phyloP scores from a whole-genome alignment of 2,797 vertebrate genomes.

The Phrynocephalus guinanensis region DNA sequence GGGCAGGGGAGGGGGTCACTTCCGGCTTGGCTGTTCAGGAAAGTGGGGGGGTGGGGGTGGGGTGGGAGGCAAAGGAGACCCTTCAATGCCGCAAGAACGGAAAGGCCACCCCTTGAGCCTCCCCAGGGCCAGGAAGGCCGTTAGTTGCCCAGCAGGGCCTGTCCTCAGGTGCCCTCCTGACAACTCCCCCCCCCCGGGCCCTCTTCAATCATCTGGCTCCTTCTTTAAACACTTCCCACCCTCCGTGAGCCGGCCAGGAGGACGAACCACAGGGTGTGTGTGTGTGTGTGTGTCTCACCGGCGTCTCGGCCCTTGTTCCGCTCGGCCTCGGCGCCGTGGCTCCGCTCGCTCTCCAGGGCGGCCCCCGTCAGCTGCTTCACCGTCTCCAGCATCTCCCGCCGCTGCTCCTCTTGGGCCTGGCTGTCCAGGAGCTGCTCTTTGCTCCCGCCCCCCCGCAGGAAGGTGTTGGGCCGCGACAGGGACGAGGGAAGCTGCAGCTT shows the following conservation, averaged over 20 bases:
- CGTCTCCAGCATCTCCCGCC: conserved; percentile 83
- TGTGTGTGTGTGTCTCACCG: conserved; percentile 71
- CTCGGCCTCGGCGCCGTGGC: conserved; percentile 76
- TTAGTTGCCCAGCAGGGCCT: too few species aligned
- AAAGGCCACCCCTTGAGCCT: too few species aligned
- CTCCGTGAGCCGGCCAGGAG: too few species aligned
- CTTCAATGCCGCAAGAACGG: neutral
- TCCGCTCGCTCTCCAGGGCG: conserved; percentile 84
- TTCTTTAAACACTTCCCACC: too few species aligned
- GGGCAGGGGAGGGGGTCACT: conserved; percentile 69
- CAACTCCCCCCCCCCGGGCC: too few species aligned
- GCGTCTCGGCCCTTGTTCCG: conserved; percentile 80
- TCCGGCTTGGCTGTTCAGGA: conserved; percentile 84
- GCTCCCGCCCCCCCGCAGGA: conserved; percentile 83
- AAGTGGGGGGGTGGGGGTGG: too few species aligned
- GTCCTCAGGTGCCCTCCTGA: neutral
- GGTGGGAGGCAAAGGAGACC: neutral
- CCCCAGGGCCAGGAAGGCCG: neutral
- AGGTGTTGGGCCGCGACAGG: conserved; percentile 81
- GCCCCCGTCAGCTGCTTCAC: conserved; percentile 82
- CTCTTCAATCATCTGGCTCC: neutral
- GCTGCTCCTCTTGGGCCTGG: conserved; percentile 83
- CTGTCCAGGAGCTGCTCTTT: conserved; percentile 89
- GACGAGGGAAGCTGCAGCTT: conserved; percentile 80
- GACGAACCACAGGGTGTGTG: too few species aligned